Evolutionary conservation across 2,113 vertebrate species (phyloP), one percentile per base, ranked within the genome.

Genomic region (Rhabdornis inornatus): DNA sequence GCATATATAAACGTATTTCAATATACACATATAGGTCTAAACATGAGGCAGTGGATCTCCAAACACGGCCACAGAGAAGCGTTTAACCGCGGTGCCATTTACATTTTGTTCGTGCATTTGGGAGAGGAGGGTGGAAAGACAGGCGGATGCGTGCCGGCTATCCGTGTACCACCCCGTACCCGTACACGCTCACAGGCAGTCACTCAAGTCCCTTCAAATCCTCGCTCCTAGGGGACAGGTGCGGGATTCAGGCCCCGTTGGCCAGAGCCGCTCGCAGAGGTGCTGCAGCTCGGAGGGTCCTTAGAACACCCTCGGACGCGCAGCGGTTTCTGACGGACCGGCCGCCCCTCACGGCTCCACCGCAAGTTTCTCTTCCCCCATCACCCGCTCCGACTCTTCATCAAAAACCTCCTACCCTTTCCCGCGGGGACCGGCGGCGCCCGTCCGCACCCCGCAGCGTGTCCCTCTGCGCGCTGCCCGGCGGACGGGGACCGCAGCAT

Each of bases 381-480:
- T 7, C n/a, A 18, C 45, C 25, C 7, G 9, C 55, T 57, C 35
- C 16, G 13, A 15, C 9, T 27, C 64, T 33, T 77, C 56, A 71
- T 12, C 35, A 33, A 39, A 60, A 80, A 22, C 53, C 52, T 31
- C 14, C 17, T 39, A 16, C 35, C 45, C 47, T 15, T 11, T 28
- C 61, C 49, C 11, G 12, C 9, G 22, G 55, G 21, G 8, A 7
- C n/a, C 18, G 30, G 3, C 18, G 30, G 3, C 25, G 31, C 53
- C 30, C 13, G 33, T 31, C 31, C 25, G 31, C 35, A 9, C 5
- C 2, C 37, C 39, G 0, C 30, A 7, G 16, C 0, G 52, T 4
- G 3, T 13, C 22, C 12, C 28, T 39, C 3, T 15, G 35, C 16
- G 23, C 45, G 30, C 82, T 55, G n/a, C 17, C 42, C 5, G 39